Evolutionary conservation across 2,113 vertebrate genomes (phyloP).

Genomic region (Coptodon bakossiorum): DNA sequence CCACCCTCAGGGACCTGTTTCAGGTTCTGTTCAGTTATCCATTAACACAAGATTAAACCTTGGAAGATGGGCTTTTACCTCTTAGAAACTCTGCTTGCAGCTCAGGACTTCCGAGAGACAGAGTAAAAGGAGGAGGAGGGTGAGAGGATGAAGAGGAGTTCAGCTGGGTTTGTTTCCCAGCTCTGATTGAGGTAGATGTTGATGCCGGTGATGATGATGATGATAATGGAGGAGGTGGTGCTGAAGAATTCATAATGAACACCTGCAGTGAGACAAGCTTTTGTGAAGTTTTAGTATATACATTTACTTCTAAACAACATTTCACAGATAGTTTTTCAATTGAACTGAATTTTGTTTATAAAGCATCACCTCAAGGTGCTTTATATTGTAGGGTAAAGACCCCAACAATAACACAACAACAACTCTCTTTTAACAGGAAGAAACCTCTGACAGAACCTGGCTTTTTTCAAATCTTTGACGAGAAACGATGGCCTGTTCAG

Average conservation of each 20-base stretch:
- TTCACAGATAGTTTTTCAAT: rapidly evolving
- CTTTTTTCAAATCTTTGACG: background rate
- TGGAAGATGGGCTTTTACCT: background rate
- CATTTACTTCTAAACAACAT: background rate
- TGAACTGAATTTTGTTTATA: rapidly evolving
- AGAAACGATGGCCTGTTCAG: background rate
- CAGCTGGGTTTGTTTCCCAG: background rate
- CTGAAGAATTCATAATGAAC: constrained; percentile 4
- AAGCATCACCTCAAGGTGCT: background rate
- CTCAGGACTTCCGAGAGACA: constrained; percentile 3
- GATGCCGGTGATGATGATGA: background rate
- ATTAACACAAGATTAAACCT: background rate
- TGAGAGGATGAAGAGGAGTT: background rate
- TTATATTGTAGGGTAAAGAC: rapidly evolving
- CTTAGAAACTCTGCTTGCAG: constrained; percentile 24
- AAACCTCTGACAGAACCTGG: background rate
- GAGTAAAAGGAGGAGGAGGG: background rate
- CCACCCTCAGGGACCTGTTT: background rate
- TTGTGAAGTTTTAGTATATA: background rate
- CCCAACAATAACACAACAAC: rapidly evolving
- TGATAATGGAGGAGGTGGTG: background rate
- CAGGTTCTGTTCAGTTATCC: background rate
- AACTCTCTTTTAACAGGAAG: background rate
- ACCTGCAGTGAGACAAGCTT: background rate
- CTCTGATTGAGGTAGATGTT: background rate